Percentiles rank a stretch among this genome's conserved stretches.
Evolutionary conservation across 2,888 invertebrate species (phyloP).

Genomic region (Tachina lurida): DNA sequence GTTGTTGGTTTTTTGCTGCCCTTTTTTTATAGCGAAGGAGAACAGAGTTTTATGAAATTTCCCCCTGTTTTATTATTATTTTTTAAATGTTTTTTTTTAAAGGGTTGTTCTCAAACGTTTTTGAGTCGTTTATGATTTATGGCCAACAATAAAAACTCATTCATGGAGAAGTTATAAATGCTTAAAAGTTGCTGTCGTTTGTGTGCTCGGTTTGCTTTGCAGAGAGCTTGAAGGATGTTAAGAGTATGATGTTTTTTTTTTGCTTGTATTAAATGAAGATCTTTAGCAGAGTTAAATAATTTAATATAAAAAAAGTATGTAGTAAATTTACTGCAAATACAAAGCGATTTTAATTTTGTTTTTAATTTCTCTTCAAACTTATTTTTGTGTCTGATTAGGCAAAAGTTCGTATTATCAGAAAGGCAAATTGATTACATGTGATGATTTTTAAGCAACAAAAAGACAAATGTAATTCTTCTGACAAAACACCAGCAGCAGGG

Average conservation of each 20-base stretch:
- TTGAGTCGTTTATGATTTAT: slow-evolving; percentile 64
- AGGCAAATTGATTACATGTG: too few species aligned
- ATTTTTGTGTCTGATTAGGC: too few species aligned
- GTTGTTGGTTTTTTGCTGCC: slow-evolving; percentile 6
- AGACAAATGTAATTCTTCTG: too few species aligned
- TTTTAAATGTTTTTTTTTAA: slow-evolving; percentile 15
- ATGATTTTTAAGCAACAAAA: too few species aligned
- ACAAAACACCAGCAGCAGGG: too few species aligned
- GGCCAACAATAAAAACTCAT: slow-evolving; percentile 64
- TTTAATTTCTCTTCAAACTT: too few species aligned
- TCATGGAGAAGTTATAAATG: slow-evolving; percentile 66
- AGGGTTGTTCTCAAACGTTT: slow-evolving; percentile 69
- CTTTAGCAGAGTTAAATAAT: too few species aligned
- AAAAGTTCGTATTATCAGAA: too few species aligned
- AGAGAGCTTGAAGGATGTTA: neutral
- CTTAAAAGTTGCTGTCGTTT: slow-evolving; percentile 8
- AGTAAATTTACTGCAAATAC: too few species aligned
- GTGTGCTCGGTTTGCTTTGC: neutral
- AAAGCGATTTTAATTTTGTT: too few species aligned
- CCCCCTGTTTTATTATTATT: slow-evolving; percentile 20
- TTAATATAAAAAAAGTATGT: too few species aligned
- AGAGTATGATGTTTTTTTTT: neutral
- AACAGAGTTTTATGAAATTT: slow-evolving; percentile 42
- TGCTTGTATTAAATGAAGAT: too few species aligned
- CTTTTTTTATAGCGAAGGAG: slow-evolving; percentile 5